A percentile compares a stretch with the other conserved stretches of the same genome.
Evolutionary conservation across 2,888 invertebrate genomes (phyloP).

Genomic region (Andricus curvator): DNA sequence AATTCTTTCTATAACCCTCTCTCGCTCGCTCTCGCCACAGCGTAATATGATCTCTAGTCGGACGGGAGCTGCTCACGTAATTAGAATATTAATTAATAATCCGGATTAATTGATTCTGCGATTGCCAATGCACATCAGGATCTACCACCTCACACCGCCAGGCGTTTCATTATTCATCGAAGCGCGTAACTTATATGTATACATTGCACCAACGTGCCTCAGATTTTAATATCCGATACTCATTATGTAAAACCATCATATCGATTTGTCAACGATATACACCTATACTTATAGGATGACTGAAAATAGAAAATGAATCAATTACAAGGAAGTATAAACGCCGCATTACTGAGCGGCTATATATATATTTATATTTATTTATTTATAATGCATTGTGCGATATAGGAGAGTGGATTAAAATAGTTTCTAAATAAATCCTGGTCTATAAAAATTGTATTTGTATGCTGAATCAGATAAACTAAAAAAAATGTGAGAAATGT

Average conservation of each 20-base stretch:
- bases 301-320: slow-evolving; percentile 23
- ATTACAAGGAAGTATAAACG: background rate
- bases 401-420: background rate
- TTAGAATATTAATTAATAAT: slow-evolving; percentile 71
- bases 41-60: slow-evolving; percentile 53
- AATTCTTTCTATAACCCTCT: background rate
- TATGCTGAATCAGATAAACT: background rate
- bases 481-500: background rate
- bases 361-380: background rate
- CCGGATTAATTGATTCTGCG: slow-evolving; percentile 63
- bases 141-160: slow-evolving; percentile 25
- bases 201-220: slow-evolving; percentile 15
- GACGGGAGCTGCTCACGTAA: slow-evolving; percentile 58
- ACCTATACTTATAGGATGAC: background rate
- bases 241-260: slow-evolving; percentile 25
- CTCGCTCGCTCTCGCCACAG: slow-evolving; percentile 44
- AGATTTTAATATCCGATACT: slow-evolving; percentile 19
- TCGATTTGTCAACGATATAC: slow-evolving; percentile 13
- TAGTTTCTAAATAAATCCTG: too few relatives aligned
- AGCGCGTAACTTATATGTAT: slow-evolving; percentile 29
- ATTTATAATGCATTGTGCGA: too few relatives aligned
- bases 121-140: slow-evolving; percentile 57
- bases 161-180: slow-evolving; percentile 46
- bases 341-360: background rate
- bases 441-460: background rate